Conservation (phyloP, 2,797 vertebrate genomes). For the Hephaestus fuliginosus region DNA sequence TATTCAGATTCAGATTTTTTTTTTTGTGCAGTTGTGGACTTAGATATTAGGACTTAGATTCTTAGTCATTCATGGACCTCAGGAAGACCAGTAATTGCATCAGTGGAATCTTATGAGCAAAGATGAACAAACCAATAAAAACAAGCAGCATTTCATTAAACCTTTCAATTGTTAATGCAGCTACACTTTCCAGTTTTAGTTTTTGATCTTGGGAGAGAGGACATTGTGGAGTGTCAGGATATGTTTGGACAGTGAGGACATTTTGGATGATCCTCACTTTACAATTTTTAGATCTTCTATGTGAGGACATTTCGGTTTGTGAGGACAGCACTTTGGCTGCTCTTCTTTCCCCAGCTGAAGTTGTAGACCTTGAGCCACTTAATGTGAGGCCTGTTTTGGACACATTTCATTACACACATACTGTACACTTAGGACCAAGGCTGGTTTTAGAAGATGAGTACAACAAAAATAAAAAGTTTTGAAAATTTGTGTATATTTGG, state of each 20-base stretch:
- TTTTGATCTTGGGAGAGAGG: not conserved
- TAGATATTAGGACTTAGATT: not conserved
- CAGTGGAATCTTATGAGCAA: not conserved
- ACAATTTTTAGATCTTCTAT: not conserved
- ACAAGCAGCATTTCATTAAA: not conserved
- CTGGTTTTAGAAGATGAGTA: too few relatives aligned
- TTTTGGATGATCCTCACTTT: not conserved
- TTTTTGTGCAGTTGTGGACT: not conserved
- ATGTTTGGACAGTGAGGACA: not conserved
- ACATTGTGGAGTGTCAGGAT: not conserved
- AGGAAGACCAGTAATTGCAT: not conserved
- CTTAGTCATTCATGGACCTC: not conserved
- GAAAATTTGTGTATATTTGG: not conserved
- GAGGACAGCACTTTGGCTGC: not conserved
- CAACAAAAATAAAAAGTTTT: not conserved
- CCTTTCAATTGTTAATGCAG: not conserved
- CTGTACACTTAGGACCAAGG: too few relatives aligned
- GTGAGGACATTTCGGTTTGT: not conserved
- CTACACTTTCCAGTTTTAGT: not conserved
- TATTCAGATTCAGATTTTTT: not conserved
- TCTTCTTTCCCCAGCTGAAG: not conserved
- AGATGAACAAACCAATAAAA: not conserved
- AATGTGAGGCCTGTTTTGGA: not conserved
- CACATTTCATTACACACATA: not conserved
- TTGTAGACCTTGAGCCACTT: not conserved